Evolutionary conservation across 1,140 invertebrate genomes (phyloP).

Genomic region (Bradysia coprophila): DNA sequence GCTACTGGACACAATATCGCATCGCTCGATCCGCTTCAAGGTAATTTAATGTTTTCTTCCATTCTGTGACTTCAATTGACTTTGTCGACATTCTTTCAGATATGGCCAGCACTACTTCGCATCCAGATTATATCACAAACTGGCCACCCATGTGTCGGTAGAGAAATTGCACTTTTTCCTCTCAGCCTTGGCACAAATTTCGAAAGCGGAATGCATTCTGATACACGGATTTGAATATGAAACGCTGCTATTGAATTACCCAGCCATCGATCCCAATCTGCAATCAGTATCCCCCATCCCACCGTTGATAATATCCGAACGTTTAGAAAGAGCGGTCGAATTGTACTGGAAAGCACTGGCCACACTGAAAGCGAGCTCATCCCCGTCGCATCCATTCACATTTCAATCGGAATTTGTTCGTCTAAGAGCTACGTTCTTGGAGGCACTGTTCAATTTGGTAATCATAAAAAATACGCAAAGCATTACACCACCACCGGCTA

Average conservation of each 20-base stretch:
- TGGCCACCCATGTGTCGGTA: conserved; percentile 60
- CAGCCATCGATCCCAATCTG: conserved; percentile 6
- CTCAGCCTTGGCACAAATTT: conserved; percentile 51
- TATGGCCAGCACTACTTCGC: conserved; percentile 68
- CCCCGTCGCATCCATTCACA: conserved; percentile 21
- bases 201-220: conserved; percentile 38
- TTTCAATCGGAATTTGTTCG: conserved; percentile 66
- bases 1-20: conserved; percentile 72
- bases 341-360: conserved; percentile 45
- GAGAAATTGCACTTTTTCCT: conserved; percentile 87
- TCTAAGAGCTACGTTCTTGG: conserved; percentile 55
- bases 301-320: conserved; percentile 26
- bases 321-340: conserved; percentile 37
- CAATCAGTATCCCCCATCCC: not conserved
- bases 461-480: conserved; percentile 64
- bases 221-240: conserved; percentile 21
- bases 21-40: conserved; percentile 69
- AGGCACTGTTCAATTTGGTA: conserved; percentile 52
- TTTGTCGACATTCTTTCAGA: conserved; percentile 20
- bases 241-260: conserved; percentile 15
- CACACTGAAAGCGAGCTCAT: conserved; percentile 41
- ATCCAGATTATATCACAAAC: conserved; percentile 38
- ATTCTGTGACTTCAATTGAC: not conserved
- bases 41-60: conserved; percentile 18
- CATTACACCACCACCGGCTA: conserved; percentile 82